Conservation (phyloP, 2,888 invertebrate genomes). For the Glyphotaelius pellucidus region DNA sequence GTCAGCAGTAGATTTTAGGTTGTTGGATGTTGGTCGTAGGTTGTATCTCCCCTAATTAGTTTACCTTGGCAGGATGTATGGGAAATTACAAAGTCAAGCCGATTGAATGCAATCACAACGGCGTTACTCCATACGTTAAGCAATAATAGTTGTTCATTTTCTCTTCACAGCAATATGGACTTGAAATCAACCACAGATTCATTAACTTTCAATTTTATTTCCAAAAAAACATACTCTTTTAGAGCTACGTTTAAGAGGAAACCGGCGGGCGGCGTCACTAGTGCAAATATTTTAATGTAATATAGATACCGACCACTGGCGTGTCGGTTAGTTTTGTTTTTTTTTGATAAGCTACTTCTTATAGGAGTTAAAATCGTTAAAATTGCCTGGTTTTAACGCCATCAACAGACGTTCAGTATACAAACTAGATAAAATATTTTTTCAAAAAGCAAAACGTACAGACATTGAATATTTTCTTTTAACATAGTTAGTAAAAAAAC, state of each 20-base stretch:
- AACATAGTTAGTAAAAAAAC: no score
- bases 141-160: neutral
- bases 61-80: conserved; percentile 31
- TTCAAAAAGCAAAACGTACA: no score
- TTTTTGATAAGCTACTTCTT: no score
- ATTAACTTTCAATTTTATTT: neutral
- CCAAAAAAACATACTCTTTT: neutral
- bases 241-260: neutral
- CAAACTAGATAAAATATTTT: no score
- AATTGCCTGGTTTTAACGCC: no score
- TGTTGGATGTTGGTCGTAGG: neutral
- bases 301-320: no score
- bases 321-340: no score
- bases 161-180: neutral
- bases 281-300: no score
- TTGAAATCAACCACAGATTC: neutral
- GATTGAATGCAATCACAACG: neutral
- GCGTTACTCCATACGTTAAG: neutral
- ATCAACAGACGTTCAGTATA: no score
- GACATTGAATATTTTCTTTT: no score
- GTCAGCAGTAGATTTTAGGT: neutral
- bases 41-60: conserved; percentile 3
- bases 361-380: no score
- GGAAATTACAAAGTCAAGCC: conserved; percentile 9
- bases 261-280: no score